Evolutionary conservation across 2,797 vertebrate species (phyloP).

Genomic region (Gobio occitaniae): DNA sequence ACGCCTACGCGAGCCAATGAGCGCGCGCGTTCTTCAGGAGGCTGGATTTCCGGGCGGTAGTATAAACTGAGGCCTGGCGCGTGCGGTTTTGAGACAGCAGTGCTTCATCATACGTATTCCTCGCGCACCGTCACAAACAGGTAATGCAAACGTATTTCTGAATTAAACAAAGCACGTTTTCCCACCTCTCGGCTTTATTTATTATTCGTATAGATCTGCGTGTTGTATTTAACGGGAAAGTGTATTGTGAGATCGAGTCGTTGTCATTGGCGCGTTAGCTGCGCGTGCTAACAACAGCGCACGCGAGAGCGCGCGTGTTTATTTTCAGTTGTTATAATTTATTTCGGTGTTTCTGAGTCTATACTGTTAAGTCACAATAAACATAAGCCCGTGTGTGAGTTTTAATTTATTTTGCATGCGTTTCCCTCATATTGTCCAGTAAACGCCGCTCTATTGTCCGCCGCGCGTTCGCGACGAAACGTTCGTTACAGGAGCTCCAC

Average conservation of each 20-base stretch:
- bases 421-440: rapidly evolving
- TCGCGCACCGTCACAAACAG: constrained; percentile 56
- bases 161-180: rapidly evolving
- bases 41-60: constrained; percentile 71
- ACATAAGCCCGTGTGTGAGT: rapidly evolving
- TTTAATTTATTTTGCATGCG: not conserved
- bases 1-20: constrained; percentile 66
- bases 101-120: constrained; percentile 2
- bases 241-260: no score
- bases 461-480: not conserved
- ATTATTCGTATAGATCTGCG: rapidly evolving
- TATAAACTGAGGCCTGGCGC: constrained; percentile 77
- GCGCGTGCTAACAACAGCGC: not conserved
- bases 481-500: not conserved
- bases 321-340: not conserved
- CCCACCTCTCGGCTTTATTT: rapidly evolving
- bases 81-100: constrained; percentile 69
- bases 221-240: rapidly evolving
- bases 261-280: constrained; percentile 14
- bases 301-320: not conserved
- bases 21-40: not conserved
- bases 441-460: not conserved
- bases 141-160: constrained; percentile 56
- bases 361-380: rapidly evolving
- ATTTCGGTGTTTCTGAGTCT: not conserved